phyloP scores from a whole-genome alignment of 92 coral and sea anemone genomes.

The Ricordea florida region DNA sequence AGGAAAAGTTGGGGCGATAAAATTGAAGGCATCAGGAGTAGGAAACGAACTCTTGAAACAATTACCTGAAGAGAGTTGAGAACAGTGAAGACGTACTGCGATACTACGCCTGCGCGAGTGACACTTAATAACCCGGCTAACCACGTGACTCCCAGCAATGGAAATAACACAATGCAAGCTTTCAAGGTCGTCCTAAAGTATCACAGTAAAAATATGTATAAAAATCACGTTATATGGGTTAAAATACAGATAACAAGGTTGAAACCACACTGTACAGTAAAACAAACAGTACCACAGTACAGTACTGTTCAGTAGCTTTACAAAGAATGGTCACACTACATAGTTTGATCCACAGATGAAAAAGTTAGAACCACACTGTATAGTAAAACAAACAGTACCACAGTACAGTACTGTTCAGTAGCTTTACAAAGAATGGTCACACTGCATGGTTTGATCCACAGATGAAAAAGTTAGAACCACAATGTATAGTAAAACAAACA shows the following conservation, averaged over 20 bases:
- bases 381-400: too few species aligned
- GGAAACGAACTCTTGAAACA: not conserved
- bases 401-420: too few species aligned
- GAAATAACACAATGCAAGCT: conserved; percentile 30
- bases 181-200: conserved; percentile 1
- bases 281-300: too few species aligned
- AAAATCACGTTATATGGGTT: not conserved
- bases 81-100: conserved; percentile 13
- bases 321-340: not conserved
- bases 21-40: not conserved
- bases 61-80: conserved; percentile 25
- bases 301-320: too few species aligned
- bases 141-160: conserved; percentile 26
- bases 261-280: not conserved
- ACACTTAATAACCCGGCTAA: conserved; percentile 26
- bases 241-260: not conserved
- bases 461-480: too few species aligned
- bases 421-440: too few species aligned
- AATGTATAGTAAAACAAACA: too few species aligned
- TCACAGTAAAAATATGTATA: not conserved
- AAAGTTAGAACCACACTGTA: too few species aligned
- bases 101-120: not conserved
- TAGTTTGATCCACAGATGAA: not conserved
- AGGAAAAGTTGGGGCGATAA: not conserved
- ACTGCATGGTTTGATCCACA: too few species aligned